A percentile compares a stretch with the other conserved stretches of the same genome.
phyloP scores from a whole-genome alignment of 2,888 invertebrate genomes.

The Hedya salicella region DNA sequence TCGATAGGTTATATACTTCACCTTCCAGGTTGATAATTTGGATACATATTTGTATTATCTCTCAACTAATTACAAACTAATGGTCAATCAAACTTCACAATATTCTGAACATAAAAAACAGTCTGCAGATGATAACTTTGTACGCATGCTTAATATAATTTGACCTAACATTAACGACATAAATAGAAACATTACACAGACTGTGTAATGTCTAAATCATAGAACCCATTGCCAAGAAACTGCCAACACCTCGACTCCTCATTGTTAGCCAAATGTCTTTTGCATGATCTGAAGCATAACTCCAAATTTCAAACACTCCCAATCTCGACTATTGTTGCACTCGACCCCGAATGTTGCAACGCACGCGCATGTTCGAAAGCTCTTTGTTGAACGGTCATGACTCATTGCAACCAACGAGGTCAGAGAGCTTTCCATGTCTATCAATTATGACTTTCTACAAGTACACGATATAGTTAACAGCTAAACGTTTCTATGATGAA shows the following conservation, averaged over 20 bases:
- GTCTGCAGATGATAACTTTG: background rate
- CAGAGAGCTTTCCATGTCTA: conserved; percentile 66
- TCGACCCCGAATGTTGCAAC: conserved; percentile 40
- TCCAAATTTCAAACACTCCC: conserved; percentile 33
- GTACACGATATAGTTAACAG: conserved; percentile 31
- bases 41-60: too few species aligned
- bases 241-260: background rate
- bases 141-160: background rate
- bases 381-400: conserved; percentile 58
- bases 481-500: conserved; percentile 24
- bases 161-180: background rate
- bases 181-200: background rate
- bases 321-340: conserved; percentile 36
- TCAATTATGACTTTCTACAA: conserved; percentile 53
- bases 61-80: background rate
- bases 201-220: background rate
- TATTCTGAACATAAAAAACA: background rate
- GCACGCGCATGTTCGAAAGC: conserved; percentile 51
- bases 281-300: conserved; percentile 31
- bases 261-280: conserved; percentile 20
- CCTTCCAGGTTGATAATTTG: too few species aligned
- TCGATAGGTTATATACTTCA: too few species aligned
- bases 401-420: conserved; percentile 62
- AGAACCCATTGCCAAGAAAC: background rate
- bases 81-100: background rate